Evolutionary conservation across 2,113 vertebrate species (phyloP).

Genomic region (Madoqua kirkii): DNA sequence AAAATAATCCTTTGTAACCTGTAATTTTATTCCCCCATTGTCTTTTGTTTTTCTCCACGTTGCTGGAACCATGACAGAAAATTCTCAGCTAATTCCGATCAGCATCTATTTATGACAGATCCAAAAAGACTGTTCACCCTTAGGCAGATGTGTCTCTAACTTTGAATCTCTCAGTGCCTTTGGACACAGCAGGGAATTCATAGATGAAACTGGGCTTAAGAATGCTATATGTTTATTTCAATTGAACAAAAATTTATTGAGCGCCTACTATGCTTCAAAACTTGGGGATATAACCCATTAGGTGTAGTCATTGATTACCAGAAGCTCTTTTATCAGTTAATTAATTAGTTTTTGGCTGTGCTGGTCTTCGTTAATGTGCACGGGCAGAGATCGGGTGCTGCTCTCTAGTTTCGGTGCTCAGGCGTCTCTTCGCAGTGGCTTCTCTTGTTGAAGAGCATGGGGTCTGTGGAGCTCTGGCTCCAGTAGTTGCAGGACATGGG

Average conservation of each 20-base stretch:
- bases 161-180: not conserved
- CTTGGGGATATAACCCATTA: not conserved
- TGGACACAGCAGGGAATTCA: not conserved
- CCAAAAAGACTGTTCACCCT: not conserved
- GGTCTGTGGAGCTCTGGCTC: not conserved
- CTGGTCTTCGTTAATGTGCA: not conserved
- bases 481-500: not conserved
- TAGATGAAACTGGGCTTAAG: not conserved
- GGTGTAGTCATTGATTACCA: not conserved
- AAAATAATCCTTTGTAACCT: slow-evolving; percentile 41
- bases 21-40: slow-evolving; percentile 49
- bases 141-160: not conserved
- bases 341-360: not conserved
- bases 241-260: not conserved
- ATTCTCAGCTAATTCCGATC: not conserved
- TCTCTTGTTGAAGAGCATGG: not conserved
- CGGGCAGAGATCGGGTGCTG: not conserved
- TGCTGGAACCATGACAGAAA: slow-evolving; percentile 24
- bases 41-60: slow-evolving; percentile 50
- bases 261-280: not conserved
- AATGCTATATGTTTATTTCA: not conserved
- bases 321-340: not conserved
- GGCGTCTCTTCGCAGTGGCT: not conserved
- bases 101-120: not conserved
- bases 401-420: not conserved